A percentile compares a stretch with the other conserved stretches of the same genome.
phyloP scores from a whole-genome alignment of 2,113 vertebrate genomes.

The Salvator merianae region DNA sequence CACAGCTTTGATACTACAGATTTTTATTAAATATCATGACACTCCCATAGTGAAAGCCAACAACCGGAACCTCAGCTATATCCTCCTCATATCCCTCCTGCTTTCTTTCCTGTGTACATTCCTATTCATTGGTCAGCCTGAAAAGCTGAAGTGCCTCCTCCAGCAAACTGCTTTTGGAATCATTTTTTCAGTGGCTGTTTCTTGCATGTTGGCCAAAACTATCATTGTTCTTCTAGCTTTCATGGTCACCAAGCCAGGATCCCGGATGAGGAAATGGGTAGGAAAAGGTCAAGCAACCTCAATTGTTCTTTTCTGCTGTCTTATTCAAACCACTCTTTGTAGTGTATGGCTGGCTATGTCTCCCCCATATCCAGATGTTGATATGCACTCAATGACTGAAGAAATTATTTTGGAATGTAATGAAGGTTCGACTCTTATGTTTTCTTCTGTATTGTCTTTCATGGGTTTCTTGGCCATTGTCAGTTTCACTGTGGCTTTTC shows the following conservation, averaged over 20 bases:
- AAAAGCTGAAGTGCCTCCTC: not conserved
- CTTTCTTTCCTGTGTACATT: not conserved
- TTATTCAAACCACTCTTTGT: not conserved
- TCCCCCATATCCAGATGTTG: not conserved
- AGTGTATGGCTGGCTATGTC: not conserved
- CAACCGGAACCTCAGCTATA: not conserved
- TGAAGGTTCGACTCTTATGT: not conserved
- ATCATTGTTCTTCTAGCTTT: not conserved
- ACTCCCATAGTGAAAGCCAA: conserved; percentile 17
- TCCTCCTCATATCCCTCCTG: not conserved
- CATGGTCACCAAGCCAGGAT: conserved; percentile 1
- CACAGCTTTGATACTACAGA: not conserved
- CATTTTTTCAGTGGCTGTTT: conserved; percentile 5
- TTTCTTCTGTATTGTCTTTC: not conserved
- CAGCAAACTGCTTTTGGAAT: not conserved
- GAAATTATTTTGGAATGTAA: not conserved
- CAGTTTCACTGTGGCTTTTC: not conserved
- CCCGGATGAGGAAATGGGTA: not conserved
- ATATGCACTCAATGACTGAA: not conserved
- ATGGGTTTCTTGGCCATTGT: not conserved
- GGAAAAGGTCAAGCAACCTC: not conserved
- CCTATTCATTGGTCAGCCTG: not conserved
- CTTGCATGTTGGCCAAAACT: conserved; percentile 13
- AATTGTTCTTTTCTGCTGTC: not conserved
- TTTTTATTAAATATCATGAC: not conserved